Evolutionary conservation across 2,113 vertebrate species (phyloP).

Genomic region (Nyctibius bracteatus): DNA sequence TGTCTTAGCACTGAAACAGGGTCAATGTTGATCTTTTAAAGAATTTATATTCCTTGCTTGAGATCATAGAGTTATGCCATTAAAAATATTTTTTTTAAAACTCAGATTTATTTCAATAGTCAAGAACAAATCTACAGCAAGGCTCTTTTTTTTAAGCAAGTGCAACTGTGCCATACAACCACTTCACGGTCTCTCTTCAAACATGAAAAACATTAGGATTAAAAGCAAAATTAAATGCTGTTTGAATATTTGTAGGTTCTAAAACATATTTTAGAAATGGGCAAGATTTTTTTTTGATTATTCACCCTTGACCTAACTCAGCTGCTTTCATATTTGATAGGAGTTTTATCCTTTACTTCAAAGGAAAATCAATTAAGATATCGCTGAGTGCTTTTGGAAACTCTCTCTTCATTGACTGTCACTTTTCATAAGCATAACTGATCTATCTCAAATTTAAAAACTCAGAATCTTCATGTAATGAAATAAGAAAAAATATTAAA

Average conservation of each 20-base stretch:
- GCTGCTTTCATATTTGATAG: not conserved
- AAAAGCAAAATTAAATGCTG: not conserved
- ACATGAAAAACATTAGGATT: not conserved
- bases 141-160: not conserved
- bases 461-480: not conserved
- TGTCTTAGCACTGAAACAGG: not conserved
- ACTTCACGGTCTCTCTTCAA: not conserved
- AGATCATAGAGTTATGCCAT: not conserved
- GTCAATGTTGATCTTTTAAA: not conserved
- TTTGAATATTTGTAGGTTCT: not conserved
- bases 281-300: not conserved
- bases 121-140: not conserved
- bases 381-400: not conserved
- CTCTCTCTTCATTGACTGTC: not conserved
- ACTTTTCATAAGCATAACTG: not conserved
- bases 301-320: not conserved
- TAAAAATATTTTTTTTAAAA: not conserved
- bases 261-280: not conserved
- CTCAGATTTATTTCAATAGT: not conserved
- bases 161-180: not conserved
- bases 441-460: not conserved
- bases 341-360: not conserved
- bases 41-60: not conserved
- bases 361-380: not conserved
- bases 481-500: not conserved